phyloP scores from a whole-genome alignment of 2,797 vertebrate genomes.

The Siniperca undulata region DNA sequence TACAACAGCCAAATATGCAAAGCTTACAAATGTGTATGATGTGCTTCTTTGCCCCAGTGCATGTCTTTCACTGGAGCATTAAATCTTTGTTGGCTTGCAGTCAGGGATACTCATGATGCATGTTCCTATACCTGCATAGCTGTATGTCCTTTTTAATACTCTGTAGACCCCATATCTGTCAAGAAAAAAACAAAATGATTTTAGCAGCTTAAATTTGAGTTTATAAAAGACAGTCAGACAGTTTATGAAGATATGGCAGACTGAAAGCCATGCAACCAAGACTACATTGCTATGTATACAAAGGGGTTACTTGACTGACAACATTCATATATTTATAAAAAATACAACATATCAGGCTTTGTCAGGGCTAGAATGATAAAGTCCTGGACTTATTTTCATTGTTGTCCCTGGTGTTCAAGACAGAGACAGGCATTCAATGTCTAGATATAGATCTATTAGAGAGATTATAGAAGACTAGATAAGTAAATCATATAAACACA shows the following conservation, averaged over 20 bases:
- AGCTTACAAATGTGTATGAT: constrained; percentile 14
- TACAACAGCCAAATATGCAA: constrained; percentile 29
- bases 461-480: background rate
- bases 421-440: background rate
- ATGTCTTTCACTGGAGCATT: constrained; percentile 16
- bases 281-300: background rate
- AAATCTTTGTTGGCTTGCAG: constrained; percentile 19
- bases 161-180: background rate
- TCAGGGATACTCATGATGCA: background rate
- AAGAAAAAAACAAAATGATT: background rate
- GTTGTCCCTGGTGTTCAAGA: no score
- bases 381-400: background rate
- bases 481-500: background rate
- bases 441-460: background rate
- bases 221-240: background rate
- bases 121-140: background rate
- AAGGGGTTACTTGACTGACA: background rate
- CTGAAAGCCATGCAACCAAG: background rate
- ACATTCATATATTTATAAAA: background rate
- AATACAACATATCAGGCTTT: background rate
- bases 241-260: background rate
- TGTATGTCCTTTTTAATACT: background rate
- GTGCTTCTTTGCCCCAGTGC: constrained; percentile 10
- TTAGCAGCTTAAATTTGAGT: no score
- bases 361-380: background rate